Conservation (phyloP, 2,888 invertebrate genomes). For the Exocentrus adspersus region DNA sequence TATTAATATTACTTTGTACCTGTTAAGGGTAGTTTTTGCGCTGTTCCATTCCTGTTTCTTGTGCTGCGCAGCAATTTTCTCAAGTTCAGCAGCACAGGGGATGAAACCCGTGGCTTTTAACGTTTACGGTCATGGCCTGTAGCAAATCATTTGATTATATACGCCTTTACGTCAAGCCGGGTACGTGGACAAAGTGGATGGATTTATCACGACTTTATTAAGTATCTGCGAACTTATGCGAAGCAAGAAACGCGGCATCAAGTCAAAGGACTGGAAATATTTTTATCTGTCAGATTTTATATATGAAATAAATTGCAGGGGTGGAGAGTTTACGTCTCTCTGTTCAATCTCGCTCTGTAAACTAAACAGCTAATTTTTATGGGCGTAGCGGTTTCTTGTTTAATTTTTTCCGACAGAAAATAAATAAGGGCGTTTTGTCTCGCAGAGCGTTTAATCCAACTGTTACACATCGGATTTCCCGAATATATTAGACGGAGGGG, state of each 20-base stretch:
- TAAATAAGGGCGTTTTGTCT: background rate
- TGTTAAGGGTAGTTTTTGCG: too few species aligned
- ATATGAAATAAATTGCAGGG: too few species aligned
- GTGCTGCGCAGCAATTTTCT: too few species aligned
- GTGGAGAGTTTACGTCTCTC: too few species aligned
- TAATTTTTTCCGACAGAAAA: background rate
- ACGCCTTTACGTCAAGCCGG: background rate
- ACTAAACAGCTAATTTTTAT: too few species aligned
- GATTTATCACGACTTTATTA: background rate
- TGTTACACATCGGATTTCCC: background rate
- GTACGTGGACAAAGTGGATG: background rate
- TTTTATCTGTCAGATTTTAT: too few species aligned
- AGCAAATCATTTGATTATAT: background rate
- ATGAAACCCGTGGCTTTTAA: background rate
- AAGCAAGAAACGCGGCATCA: too few species aligned
- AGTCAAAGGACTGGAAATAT: too few species aligned
- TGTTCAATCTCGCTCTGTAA: too few species aligned
- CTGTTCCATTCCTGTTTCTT: too few species aligned
- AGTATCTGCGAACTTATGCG: too few species aligned
- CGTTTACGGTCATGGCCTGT: background rate
- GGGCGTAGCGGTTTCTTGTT: background rate
- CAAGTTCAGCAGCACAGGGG: background rate
- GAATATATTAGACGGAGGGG: background rate
- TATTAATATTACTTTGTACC: too few species aligned
- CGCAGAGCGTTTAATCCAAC: background rate